A percentile compares a stretch with the other conserved stretches of the same genome.
Conservation (phyloP, 2,113 vertebrate genomes). For the Pelmatolapia mariae region DNA sequence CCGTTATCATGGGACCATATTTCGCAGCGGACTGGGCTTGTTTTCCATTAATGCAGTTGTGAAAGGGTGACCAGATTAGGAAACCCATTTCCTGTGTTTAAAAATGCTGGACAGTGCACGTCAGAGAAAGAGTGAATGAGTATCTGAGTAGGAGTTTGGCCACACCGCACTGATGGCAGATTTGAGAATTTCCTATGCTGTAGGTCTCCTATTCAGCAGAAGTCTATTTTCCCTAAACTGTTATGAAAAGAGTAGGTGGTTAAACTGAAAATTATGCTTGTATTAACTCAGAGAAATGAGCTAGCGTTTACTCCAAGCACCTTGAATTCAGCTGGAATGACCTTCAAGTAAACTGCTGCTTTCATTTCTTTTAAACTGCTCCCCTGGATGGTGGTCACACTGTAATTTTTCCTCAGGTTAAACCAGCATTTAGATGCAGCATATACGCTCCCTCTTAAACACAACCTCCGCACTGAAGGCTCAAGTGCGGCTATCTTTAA, state of each 20-base stretch:
- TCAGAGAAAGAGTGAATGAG: slow-evolving; percentile 5
- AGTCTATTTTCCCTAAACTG: not conserved
- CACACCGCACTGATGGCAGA: not conserved
- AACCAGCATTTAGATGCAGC: not conserved
- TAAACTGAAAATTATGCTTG: not conserved
- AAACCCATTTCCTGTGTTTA: slow-evolving; percentile 50
- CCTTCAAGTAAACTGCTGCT: not conserved
- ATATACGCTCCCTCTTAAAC: not conserved
- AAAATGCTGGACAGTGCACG: slow-evolving; percentile 18
- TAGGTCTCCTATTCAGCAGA: not conserved
- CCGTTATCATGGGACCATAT: not conserved
- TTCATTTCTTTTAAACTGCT: not conserved
- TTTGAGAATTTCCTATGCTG: not conserved
- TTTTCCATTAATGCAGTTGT: not conserved
- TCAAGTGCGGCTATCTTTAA: slow-evolving; percentile 7
- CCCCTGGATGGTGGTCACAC: not conserved
- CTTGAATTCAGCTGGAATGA: not conserved
- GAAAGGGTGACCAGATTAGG: slow-evolving; percentile 24
- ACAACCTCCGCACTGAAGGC: not conserved
- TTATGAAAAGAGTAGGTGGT: not conserved
- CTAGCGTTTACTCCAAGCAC: not conserved
- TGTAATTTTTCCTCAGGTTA: not conserved
- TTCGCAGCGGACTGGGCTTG: not conserved
- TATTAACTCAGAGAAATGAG: not conserved
- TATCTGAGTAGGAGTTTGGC: not conserved